These are phyloP conservation scores for Lypha dubia DNA, from an alignment of 2,888 invertebrate species.

Conservation along the genomic window DNA sequence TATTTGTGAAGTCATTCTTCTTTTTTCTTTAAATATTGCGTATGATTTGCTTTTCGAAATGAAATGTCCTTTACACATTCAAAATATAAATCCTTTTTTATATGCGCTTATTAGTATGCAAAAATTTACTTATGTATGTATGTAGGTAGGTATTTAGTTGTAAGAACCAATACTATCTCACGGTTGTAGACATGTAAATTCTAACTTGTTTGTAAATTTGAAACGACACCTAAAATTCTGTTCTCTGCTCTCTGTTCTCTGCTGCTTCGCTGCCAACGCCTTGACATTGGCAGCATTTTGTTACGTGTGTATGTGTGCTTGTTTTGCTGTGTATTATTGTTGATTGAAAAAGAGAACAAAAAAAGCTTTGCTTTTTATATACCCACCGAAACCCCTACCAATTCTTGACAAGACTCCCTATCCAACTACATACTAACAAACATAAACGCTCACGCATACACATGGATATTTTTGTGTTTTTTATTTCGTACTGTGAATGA, in stretches of 20 bases:
- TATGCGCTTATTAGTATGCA: not conserved
- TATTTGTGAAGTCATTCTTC: too few species aligned
- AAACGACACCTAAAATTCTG: not conserved
- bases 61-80: not conserved
- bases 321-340: slow-evolving; percentile 31
- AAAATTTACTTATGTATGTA: not conserved
- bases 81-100: slow-evolving; percentile 8
- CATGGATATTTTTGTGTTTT: slow-evolving; percentile 3
- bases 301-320: slow-evolving; percentile 3
- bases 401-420: slow-evolving; percentile 40
- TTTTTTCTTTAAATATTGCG: not conserved
- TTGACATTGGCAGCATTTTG: slow-evolving; percentile 33
- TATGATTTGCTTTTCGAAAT: not conserved
- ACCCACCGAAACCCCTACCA: slow-evolving; percentile 49
- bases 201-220: slow-evolving; percentile 35
- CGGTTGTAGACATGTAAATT: not conserved
- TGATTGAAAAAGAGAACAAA: slow-evolving; percentile 60
- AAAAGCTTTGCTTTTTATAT: slow-evolving; percentile 55
- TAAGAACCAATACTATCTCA: slow-evolving; percentile 14
- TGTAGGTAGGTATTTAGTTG: not conserved
- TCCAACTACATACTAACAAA: slow-evolving; percentile 6
- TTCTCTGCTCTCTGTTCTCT: not conserved
- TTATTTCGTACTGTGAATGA: slow-evolving; percentile 21
- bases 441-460: slow-evolving; percentile 43
- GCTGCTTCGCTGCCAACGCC: not conserved